Evolutionary conservation across 2,113 vertebrate genomes (phyloP).

Genomic region (Podiceps cristatus): DNA sequence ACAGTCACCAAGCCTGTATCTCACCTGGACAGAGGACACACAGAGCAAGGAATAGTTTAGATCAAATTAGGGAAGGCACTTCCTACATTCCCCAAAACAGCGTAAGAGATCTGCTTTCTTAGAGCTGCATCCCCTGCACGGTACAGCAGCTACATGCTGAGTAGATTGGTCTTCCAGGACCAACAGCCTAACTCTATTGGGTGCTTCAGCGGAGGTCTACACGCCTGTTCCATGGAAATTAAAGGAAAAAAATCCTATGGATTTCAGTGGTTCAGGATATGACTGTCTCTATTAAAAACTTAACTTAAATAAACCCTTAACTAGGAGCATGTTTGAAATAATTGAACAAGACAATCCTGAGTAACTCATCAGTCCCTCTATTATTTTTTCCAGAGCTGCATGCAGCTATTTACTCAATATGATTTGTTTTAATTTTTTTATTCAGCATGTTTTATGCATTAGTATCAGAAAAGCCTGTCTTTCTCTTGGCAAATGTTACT

Average conservation of each 20-base stretch:
- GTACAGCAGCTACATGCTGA: not conserved
- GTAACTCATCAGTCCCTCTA: constrained; percentile 18
- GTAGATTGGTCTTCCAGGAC: not conserved
- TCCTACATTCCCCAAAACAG: not conserved
- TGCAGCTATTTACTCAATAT: constrained; percentile 53
- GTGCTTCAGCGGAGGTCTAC: not conserved
- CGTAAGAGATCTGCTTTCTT: not conserved
- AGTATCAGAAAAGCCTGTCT: constrained; percentile 68
- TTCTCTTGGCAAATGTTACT: constrained; percentile 69
- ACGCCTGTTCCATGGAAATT: not conserved
- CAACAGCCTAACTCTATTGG: not conserved
- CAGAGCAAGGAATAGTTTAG: not conserved
- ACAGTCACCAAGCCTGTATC: not conserved
- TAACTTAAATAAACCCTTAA: constrained; percentile 2
- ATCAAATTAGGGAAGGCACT: not conserved
- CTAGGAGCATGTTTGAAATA: constrained; percentile 1
- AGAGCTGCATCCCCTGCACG: not conserved
- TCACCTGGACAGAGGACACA: not conserved
- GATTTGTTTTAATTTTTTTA: constrained; percentile 66
- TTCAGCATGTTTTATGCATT: constrained; percentile 69
- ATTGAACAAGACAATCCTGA: constrained; percentile 18
- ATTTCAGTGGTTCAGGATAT: not conserved
- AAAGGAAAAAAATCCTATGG: not conserved
- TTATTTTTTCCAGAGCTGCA: constrained; percentile 36
- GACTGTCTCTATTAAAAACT: not conserved